Evolutionary conservation across 2,797 vertebrate genomes (phyloP), one percentile per base, ranked within the genome.

Genomic region (Protonibea diacanthus): DNA sequence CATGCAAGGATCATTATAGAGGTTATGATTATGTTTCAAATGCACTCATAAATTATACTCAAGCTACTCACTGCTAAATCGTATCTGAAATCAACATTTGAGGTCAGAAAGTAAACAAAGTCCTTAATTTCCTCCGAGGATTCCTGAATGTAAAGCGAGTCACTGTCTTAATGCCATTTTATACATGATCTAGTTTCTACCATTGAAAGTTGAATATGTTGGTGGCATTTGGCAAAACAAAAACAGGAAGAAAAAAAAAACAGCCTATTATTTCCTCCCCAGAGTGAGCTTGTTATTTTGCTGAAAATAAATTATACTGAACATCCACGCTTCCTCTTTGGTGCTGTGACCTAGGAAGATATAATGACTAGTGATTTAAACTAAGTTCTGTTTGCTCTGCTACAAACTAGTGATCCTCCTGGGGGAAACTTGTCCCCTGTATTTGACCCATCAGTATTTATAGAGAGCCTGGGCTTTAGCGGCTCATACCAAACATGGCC

Each of bases 401-500:
- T 25, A 44, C 25, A 80, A 76, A 72, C 48, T 45, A 40, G 29
- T 29, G 9, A 74, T 68, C 12, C 71, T 80, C 64, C n/a, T n/a
- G 70, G 57, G 73, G 38, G 45, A 59, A 61, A 61, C 18, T 13
- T 74, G 75, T 79, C 74, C 67, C 77, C 70, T 76, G 57, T 51
- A 42, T 81, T 52, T 78, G 80, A 78, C 78, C 74, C 49, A 51
- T 78, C 60, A 47, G 51, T 80, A 77, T 85, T 83, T 67, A 74
- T 82, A 65, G 76, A 17, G 38, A 83, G 58, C 25, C 0, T 0
- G 15, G 17, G 47, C 51, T 67, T 47, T 7, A 57, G 56, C 27
- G 44, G 78, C 64, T 64, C 49, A 80, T 59, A 81, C 59, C 71
- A 81, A 71, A 85, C 76, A 82, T 45, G 33, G 60, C 17, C 7